These are phyloP conservation scores for Carabus problematicus DNA, from an alignment of 2,888 invertebrate genomes.

Conservation along the genomic window DNA sequence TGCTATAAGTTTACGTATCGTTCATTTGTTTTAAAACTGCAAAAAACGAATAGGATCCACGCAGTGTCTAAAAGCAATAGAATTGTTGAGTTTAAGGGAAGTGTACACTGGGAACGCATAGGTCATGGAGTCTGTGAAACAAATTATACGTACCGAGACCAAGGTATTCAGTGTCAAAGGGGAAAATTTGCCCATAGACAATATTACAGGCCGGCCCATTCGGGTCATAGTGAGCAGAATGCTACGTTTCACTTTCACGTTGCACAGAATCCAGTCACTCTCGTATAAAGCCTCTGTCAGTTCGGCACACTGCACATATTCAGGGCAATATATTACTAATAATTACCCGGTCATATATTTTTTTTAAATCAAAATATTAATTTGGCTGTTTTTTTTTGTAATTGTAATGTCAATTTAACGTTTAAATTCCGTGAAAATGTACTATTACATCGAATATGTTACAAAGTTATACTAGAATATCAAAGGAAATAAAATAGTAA, in stretches of 20 bases:
- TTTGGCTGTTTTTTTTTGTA: too few relatives aligned
- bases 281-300: conserved; percentile 1
- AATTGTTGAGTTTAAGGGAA: too few relatives aligned
- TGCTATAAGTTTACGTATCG: background rate
- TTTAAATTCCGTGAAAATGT: too few relatives aligned
- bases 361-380: too few relatives aligned
- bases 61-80: background rate
- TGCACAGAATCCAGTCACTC: conserved; percentile 2
- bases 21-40: conserved; percentile 6
- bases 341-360: too few relatives aligned
- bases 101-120: too few relatives aligned
- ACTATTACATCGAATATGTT: too few relatives aligned
- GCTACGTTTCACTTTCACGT: conserved; percentile 1
- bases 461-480: too few relatives aligned
- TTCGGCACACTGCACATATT: background rate
- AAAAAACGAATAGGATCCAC: conserved; percentile 6
- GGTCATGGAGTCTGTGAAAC: too few relatives aligned
- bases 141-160: conserved; percentile 3
- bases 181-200: conserved; percentile 2
- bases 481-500: too few relatives aligned
- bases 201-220: background rate
- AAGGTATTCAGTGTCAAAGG: conserved; percentile 3
- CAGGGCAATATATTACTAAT: too few relatives aligned
- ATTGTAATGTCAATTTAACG: too few relatives aligned
- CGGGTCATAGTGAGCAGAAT: conserved; percentile 1